Percentiles rank a stretch among this genome's conserved stretches.
Evolutionary conservation across 2,888 invertebrate species (phyloP).

Genomic region (Biston stratarius): DNA sequence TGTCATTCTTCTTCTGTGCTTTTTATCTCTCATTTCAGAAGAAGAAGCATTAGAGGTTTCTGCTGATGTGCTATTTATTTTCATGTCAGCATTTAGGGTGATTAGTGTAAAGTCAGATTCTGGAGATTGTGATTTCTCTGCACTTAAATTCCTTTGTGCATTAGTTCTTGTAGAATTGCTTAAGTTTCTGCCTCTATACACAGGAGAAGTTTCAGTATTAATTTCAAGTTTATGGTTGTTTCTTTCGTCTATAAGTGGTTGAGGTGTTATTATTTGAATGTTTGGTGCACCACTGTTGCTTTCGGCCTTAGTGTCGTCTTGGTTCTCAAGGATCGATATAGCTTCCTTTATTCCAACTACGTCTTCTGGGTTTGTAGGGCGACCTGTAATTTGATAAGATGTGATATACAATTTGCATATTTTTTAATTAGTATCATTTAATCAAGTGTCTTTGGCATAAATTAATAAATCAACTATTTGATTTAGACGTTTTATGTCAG

Average conservation of each 20-base stretch:
- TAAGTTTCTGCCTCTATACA: slow-evolving; percentile 73
- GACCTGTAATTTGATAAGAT: slow-evolving; percentile 59
- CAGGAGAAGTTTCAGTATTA: slow-evolving; percentile 64
- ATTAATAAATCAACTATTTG: too few relatives aligned
- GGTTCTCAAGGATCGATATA: slow-evolving; percentile 76
- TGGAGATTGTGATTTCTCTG: slow-evolving; percentile 47
- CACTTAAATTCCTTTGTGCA: slow-evolving; percentile 45
- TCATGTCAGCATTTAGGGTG: slow-evolving; percentile 66
- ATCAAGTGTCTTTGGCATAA: too few relatives aligned
- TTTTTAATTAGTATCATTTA: background rate
- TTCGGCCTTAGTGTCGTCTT: slow-evolving; percentile 57
- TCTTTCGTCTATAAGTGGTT: slow-evolving; percentile 72
- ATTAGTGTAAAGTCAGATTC: slow-evolving; percentile 60
- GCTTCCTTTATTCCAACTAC: slow-evolving; percentile 78
- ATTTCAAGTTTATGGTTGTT: slow-evolving; percentile 58
- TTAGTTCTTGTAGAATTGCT: slow-evolving; percentile 55
- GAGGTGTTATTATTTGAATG: slow-evolving; percentile 71
- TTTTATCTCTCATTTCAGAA: slow-evolving; percentile 63
- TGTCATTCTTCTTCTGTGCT: slow-evolving; percentile 72
- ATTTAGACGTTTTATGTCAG: too few relatives aligned
- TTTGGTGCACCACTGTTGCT: slow-evolving; percentile 48
- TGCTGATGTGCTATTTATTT: slow-evolving; percentile 51
- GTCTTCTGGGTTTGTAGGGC: slow-evolving; percentile 70
- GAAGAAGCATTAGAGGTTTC: slow-evolving; percentile 52
- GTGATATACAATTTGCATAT: background rate